These are phyloP conservation scores for Euphonia xanthogaster DNA, from an alignment of 2,797 vertebrate genomes.

Conservation along the genomic window DNA sequence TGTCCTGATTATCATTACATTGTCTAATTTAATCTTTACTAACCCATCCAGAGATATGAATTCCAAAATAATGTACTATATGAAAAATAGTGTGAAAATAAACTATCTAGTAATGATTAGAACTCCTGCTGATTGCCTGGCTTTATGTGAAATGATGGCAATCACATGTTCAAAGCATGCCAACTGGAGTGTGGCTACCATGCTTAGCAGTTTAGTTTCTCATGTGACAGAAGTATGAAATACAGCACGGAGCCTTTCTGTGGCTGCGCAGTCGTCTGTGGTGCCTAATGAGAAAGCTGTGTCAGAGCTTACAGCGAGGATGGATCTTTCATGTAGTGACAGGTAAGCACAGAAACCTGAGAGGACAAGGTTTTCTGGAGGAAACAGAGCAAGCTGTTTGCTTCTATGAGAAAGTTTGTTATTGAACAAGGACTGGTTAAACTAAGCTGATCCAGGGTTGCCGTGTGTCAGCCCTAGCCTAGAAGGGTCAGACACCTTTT, in stretches of 20 bases:
- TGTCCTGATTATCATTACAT: constrained; percentile 64
- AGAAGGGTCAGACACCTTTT: neutral
- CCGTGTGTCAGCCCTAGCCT: neutral
- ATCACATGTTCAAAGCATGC: constrained; percentile 53
- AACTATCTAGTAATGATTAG: constrained; percentile 49
- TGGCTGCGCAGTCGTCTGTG: neutral
- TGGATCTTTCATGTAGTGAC: neutral
- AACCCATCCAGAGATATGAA: constrained; percentile 51
- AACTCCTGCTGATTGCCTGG: constrained; percentile 48
- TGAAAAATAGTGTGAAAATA: constrained; percentile 63
- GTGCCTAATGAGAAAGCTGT: constrained; percentile 11
- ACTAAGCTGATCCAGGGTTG: neutral
- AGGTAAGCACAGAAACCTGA: neutral
- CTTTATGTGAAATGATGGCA: constrained; percentile 39
- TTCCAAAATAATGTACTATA: constrained; percentile 47
- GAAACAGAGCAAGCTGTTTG: neutral
- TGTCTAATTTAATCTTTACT: constrained; percentile 67
- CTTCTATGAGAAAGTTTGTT: neutral
- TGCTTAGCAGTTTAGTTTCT: constrained; percentile 29
- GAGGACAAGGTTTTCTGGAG: neutral
- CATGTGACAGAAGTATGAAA: constrained; percentile 30
- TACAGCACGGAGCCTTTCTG: neutral
- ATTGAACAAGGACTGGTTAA: neutral
- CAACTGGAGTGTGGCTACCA: constrained; percentile 45
- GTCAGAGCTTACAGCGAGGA: neutral